Evolutionary conservation across 2,113 vertebrate species (phyloP).

Genomic region (Cyprinodon brontotheroides): DNA sequence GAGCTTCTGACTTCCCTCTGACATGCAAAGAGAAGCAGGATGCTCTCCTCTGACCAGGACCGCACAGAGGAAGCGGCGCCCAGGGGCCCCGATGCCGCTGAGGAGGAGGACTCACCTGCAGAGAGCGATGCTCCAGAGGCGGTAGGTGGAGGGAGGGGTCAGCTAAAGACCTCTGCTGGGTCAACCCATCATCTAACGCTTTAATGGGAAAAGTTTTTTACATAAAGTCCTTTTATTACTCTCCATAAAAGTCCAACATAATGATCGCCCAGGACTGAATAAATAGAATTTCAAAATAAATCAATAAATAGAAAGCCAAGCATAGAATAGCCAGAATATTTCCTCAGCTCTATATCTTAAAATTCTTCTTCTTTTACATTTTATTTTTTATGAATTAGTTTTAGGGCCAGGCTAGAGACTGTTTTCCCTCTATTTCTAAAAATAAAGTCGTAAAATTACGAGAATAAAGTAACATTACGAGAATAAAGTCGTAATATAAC

Average conservation of each 20-base stretch:
- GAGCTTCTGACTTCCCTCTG: constrained; percentile 40
- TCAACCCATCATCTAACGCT: too few species aligned
- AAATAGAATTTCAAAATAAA: too few species aligned
- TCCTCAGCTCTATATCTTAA: neutral
- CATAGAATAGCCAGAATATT: neutral
- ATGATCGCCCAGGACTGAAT: neutral
- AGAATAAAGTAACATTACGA: too few species aligned
- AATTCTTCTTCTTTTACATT: neutral
- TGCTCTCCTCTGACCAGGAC: constrained; percentile 77
- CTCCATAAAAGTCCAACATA: neutral
- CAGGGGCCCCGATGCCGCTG: constrained; percentile 62
- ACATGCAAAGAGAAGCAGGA: constrained; percentile 76
- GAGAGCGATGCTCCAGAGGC: constrained; percentile 72
- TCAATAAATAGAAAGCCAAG: too few species aligned
- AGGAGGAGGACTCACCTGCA: constrained; percentile 64
- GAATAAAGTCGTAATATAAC: too few species aligned
- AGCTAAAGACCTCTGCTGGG: too few species aligned
- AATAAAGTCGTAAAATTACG: too few species aligned
- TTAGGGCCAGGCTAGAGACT: too few species aligned
- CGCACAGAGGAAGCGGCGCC: constrained; percentile 74
- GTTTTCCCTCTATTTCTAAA: too few species aligned
- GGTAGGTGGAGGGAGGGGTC: constrained; percentile 51
- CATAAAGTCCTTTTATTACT: too few species aligned
- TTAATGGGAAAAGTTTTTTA: too few species aligned
- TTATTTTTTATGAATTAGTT: neutral